These are phyloP conservation scores for Rachycentron canadum DNA, from an alignment of 2,797 vertebrate species.

Conservation along the genomic window DNA sequence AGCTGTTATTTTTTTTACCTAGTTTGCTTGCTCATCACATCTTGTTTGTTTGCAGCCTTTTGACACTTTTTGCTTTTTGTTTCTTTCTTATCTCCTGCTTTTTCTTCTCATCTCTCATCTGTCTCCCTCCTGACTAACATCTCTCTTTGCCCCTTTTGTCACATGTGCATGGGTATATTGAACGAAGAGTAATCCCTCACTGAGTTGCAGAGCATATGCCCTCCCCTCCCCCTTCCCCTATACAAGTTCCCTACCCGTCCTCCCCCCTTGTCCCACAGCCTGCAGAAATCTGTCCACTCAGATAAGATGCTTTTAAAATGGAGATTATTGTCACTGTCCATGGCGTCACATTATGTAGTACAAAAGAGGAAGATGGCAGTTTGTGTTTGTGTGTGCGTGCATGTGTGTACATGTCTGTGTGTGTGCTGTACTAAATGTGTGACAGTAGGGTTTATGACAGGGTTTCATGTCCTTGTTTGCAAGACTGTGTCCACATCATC, in stretches of 20 bases:
- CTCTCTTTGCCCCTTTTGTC: slow-evolving; percentile 42
- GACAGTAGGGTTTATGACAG: slow-evolving; percentile 18
- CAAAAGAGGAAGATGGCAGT: slow-evolving; percentile 58
- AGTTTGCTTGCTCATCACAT: slow-evolving; percentile 52
- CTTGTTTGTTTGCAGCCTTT: slow-evolving; percentile 59
- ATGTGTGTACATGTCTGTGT: slow-evolving; percentile 1
- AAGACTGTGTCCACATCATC: slow-evolving; percentile 50
- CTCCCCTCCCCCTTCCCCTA: slow-evolving; percentile 65
- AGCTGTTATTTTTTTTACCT: slow-evolving; percentile 53
- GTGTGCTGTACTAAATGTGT: slow-evolving; percentile 33
- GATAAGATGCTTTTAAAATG: slow-evolving; percentile 83
- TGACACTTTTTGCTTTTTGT: slow-evolving; percentile 31
- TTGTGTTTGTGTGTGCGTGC: slow-evolving; percentile 13
- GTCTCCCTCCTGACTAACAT: slow-evolving; percentile 24
- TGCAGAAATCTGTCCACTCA: slow-evolving; percentile 82
- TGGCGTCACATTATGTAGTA: slow-evolving; percentile 72
- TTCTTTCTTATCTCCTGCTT: slow-evolving; percentile 32
- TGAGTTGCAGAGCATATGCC: slow-evolving; percentile 67
- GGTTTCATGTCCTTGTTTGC: slow-evolving; percentile 48
- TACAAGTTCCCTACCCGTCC: slow-evolving; percentile 40
- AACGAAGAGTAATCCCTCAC: slow-evolving; percentile 66
- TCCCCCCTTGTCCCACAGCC: slow-evolving; percentile 72
- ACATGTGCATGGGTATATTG: slow-evolving; percentile 61
- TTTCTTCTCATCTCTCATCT: slow-evolving; percentile 28
- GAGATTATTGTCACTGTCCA: slow-evolving; percentile 80